Evolutionary conservation across 2,888 invertebrate genomes (phyloP), one percentile per base, ranked within the genome.

Genomic region (Embidobia sp.): DNA sequence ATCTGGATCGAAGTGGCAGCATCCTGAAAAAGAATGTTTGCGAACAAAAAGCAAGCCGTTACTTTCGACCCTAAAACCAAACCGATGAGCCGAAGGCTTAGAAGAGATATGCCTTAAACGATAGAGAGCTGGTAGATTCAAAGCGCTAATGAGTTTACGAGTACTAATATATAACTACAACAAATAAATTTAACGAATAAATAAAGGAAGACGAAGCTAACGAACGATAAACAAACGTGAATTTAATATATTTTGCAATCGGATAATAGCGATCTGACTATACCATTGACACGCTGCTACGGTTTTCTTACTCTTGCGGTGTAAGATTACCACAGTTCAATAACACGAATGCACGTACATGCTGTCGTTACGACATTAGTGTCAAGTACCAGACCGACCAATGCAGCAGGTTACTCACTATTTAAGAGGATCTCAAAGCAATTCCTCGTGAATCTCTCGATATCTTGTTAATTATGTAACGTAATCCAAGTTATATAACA

Each of bases 1-100:
- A 51, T 64, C 33, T 10, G 26, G 26, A 40, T 33, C 16, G 46
- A 73, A 59, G 44, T 16, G 67, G 67, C 61, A 67, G 74, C 67
- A 66, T 74, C 67, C 59, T n/a, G 22, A 6, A 44, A 59, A 59
- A 15, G 10, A 33, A 13, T 27, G 31, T 67, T 57, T 35, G 53
- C 57, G 44, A 66, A 40, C 37, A 44, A 49, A 72, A 57, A 55
- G 57, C 51, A 31, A 29, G 42, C 57, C 27, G 55, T 73, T 57
- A 63, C 37, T 46, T 49, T 72, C 35, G 63, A 59, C 74, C 66
- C 35, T 55, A 74, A 59, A 74, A 22, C 22, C 3, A 22, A 69
- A 27, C 46, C 69, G 69, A 70, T 72, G 78, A 79, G 78, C 73
- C 76, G 33, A 69, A 72, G 80, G 80, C 77, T 78, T 77, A 53